Evolutionary conservation across 2,113 vertebrate species (phyloP), one percentile per base, ranked within the genome.

Genomic region (Ciconia boyciana): DNA sequence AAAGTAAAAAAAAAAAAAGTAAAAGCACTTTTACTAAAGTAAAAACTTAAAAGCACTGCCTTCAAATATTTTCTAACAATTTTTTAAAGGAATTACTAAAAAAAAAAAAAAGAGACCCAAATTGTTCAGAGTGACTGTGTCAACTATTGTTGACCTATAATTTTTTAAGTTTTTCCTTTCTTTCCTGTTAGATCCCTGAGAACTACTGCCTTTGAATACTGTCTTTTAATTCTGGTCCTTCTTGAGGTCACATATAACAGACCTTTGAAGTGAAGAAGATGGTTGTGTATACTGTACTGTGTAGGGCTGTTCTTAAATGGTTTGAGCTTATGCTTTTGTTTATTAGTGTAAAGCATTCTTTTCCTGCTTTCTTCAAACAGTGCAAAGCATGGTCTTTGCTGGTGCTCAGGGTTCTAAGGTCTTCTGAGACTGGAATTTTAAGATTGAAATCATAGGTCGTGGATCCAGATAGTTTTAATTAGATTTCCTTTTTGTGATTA

Each of bases 261-360:
- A 46, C 16, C 26, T 43, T 31, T 49, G 66, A 58, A 74, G 22
- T 43, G 61, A 76, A 69, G 41, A 44, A 65, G 39, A 39, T 49
- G 57, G 12, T 58, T 0, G 0, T 39, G 10, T 52, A 1, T 70
- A 5, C 5, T 66, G 21, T 44, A 13, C 24, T 39, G 4, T 4
- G 10, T 62, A 58, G 61, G 43, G 32, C 32, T 78, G 8, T 29
- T 74, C 29, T 36, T 75, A 49, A 65, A 12, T 60, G 11, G 16
- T 44, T 46, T 60, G 44, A 60, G 28, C n/a, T 61, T 70, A 18
- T 11, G 17, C 39, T 70, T 43, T 48, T 64, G 5, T 77, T 60
- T 72, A 39, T 48, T 51, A 65, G 15, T 12, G 7, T 64, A 64
- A 83, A 60, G 3, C 13, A 22, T 41, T 58, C 5, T 87, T 68